Conservation (phyloP, 2,888 invertebrate genomes). For the Arge pagana region DNA sequence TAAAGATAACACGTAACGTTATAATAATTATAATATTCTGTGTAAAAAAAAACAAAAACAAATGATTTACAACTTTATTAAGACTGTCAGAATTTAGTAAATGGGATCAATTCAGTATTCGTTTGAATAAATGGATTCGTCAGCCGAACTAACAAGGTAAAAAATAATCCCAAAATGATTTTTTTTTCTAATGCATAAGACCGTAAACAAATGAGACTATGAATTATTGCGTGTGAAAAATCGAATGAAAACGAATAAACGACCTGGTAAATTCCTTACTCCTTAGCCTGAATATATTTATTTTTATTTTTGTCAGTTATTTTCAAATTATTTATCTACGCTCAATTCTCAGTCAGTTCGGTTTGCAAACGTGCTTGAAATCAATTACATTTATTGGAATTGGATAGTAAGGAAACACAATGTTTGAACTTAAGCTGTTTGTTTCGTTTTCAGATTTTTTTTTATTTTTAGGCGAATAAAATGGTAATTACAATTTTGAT, state of each 20-base stretch:
- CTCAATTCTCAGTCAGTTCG: no score
- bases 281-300: not conserved
- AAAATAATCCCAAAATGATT: conserved; percentile 6
- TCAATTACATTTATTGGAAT: no score
- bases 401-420: no score
- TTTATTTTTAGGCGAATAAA: no score
- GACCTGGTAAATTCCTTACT: not conserved
- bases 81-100: conserved; percentile 30
- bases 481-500: no score
- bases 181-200: not conserved
- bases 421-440: no score
- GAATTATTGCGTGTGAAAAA: not conserved
- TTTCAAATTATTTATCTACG: no score
- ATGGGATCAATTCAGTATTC: conserved; percentile 49
- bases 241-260: not conserved
- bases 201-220: no score
- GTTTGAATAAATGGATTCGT: conserved; percentile 28
- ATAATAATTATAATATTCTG: not conserved
- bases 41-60: not conserved
- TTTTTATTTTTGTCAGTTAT: not conserved
- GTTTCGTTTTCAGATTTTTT: no score
- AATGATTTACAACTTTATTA: conserved; percentile 15
- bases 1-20: conserved; percentile 6
- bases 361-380: no score
- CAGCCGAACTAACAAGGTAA: not conserved